Percentiles rank a stretch among this genome's conserved stretches.
These are phyloP conservation scores for Venusia cambrica DNA, from an alignment of 2,888 invertebrate species.

Conservation along the genomic window DNA sequence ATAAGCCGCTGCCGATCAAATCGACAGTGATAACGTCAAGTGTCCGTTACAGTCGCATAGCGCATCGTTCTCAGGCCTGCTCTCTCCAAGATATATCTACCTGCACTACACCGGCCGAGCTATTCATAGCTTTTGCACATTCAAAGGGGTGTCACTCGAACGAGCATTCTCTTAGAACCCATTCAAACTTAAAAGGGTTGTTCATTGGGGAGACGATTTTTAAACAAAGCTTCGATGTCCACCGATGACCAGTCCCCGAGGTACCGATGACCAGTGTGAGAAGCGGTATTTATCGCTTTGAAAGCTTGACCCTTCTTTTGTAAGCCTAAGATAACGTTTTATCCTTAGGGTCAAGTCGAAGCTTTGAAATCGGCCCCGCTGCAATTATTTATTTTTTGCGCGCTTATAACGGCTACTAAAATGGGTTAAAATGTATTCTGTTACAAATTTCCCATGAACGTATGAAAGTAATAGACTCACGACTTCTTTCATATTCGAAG, in stretches of 20 bases:
- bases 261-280: conserved; percentile 73
- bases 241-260: conserved; percentile 68
- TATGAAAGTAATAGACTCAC: too few species aligned
- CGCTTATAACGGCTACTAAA: conserved; percentile 57
- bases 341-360: conserved; percentile 54
- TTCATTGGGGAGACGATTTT: conserved; percentile 59
- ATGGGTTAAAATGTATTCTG: conserved; percentile 54
- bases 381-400: conserved; percentile 65
- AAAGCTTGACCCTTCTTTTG: conserved; percentile 66
- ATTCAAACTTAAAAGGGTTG: conserved; percentile 59
- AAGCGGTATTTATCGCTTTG: conserved; percentile 57
- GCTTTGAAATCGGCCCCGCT: conserved; percentile 44
- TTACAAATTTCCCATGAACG: conserved; percentile 66
- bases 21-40: conserved; percentile 22
- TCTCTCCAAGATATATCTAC: conserved; percentile 25
- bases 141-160: conserved; percentile 60
- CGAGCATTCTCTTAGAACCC: conserved; percentile 57
- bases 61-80: conserved; percentile 30
- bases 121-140: conserved; percentile 54
- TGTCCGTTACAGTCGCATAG: conserved; percentile 25
- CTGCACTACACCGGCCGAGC: conserved; percentile 21
- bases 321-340: conserved; percentile 51
- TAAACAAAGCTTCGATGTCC: conserved; percentile 70
- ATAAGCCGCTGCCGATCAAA: conserved; percentile 16
- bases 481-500: too few species aligned